phyloP scores from a whole-genome alignment of 2,113 vertebrate genomes.

The Phaethon lepturus region DNA sequence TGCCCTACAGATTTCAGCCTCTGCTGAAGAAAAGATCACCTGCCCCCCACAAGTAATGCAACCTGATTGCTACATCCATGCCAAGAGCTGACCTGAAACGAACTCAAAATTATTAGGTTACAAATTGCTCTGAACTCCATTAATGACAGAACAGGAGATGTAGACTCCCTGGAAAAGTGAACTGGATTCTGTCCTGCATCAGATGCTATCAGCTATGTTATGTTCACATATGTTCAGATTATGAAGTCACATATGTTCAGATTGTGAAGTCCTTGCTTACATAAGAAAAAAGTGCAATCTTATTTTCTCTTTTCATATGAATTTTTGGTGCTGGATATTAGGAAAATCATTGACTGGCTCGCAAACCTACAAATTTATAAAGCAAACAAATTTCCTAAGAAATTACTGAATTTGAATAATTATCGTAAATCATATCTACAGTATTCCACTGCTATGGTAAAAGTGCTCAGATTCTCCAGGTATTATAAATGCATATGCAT shows the following conservation, averaged over 20 bases:
- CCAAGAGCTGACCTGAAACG: not conserved
- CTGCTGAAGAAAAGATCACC: not conserved
- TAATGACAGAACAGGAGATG: not conserved
- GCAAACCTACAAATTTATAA: not conserved
- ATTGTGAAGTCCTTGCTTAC: not conserved
- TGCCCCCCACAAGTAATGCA: not conserved
- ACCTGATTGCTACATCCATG: not conserved
- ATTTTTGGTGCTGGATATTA: not conserved
- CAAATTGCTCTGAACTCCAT: not conserved
- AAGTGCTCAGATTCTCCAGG: not conserved
- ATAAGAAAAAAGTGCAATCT: rapidly evolving
- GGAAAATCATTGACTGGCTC: not conserved
- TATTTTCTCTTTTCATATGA: not conserved
- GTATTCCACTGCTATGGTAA: not conserved
- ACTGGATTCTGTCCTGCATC: not conserved
- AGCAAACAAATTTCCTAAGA: not conserved
- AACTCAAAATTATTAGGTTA: not conserved
- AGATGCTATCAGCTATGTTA: too few species aligned
- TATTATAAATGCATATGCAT: not conserved
- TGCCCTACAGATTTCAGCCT: not conserved
- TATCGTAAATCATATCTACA: not conserved
- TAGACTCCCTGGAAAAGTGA: not conserved
- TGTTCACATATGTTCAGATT: not conserved
- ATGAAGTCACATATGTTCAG: not conserved
- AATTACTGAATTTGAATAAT: not conserved